These are phyloP conservation scores for Crenuchus spilurus DNA, from an alignment of 2,797 vertebrate genomes.

Conservation along the genomic window DNA sequence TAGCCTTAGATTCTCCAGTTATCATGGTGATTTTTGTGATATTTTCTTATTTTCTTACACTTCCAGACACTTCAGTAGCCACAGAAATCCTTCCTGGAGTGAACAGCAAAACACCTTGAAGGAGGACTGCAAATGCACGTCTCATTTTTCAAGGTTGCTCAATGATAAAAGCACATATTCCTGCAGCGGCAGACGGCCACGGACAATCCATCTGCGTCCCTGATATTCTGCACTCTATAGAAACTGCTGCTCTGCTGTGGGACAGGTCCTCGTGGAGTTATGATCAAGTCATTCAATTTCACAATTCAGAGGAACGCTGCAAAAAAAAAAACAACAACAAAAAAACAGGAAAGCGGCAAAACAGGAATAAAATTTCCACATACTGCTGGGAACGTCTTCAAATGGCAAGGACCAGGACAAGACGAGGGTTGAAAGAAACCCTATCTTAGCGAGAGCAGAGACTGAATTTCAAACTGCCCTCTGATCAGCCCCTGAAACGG, in stretches of 20 bases:
- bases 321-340: too few relatives aligned
- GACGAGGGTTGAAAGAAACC: conserved; percentile 38
- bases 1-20: conserved; percentile 32
- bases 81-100: conserved; percentile 65
- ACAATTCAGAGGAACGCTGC: conserved; percentile 26
- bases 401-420: conserved; percentile 28
- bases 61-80: conserved; percentile 64
- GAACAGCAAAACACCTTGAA: conserved; percentile 72
- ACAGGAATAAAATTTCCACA: conserved; percentile 18
- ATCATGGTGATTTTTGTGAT: conserved; percentile 59
- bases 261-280: conserved; percentile 19
- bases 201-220: conserved; percentile 57
- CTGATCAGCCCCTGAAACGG: conserved; percentile 50
- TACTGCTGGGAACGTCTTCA: conserved; percentile 26
- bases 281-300: conserved; percentile 40
- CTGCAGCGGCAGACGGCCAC: conserved; percentile 66
- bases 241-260: conserved; percentile 60
- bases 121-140: conserved; percentile 67
- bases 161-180: conserved; percentile 74
- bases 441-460: conserved; percentile 12
- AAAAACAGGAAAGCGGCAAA: conserved; percentile 31
- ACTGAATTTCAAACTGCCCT: conserved; percentile 35
- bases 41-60: conserved; percentile 65
- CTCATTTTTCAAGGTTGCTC: conserved; percentile 77
- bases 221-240: conserved; percentile 64